These are phyloP conservation scores for Acanthaster planci DNA, from an alignment of 35 echinoderm and acorn worm species.

Conservation along the genomic window DNA sequence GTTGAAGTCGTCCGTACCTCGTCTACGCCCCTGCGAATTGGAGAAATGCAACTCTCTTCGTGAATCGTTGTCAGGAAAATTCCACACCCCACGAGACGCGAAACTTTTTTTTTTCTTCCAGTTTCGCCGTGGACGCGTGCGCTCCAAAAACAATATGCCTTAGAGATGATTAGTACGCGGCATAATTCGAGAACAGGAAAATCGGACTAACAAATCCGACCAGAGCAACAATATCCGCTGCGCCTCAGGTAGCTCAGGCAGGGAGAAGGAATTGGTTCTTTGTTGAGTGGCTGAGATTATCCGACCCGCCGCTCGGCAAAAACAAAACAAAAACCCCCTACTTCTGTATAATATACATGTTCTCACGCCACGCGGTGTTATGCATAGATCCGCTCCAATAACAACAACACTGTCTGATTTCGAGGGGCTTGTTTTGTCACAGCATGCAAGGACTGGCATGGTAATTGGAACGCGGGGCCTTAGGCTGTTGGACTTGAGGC, in stretches of 20 bases:
- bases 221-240: not conserved
- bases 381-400: not conserved
- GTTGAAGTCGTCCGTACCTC: too few species aligned
- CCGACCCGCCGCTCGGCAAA: not conserved
- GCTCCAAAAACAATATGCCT: slow-evolving; percentile 11
- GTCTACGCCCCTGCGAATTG: too few species aligned
- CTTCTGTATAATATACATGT: not conserved
- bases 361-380: slow-evolving; percentile 4
- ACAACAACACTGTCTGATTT: not conserved
- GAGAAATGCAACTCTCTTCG: too few species aligned
- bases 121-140: slow-evolving; percentile 12
- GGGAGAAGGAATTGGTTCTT: not conserved
- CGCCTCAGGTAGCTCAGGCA: not conserved
- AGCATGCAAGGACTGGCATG: not conserved
- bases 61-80: not conserved
- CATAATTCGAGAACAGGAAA: not conserved
- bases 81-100: not conserved
- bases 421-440: not conserved
- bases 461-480: slow-evolving; percentile 13
- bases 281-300: not conserved
- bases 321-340: slow-evolving; percentile 13
- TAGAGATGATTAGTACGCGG: not conserved
- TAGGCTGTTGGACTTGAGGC: not conserved
- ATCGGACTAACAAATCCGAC: too few species aligned
- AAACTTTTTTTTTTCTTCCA: not conserved